Evolutionary conservation across 2,113 vertebrate species (phyloP), one percentile per base, ranked within the genome.

Genomic region (Uria lomvia): DNA sequence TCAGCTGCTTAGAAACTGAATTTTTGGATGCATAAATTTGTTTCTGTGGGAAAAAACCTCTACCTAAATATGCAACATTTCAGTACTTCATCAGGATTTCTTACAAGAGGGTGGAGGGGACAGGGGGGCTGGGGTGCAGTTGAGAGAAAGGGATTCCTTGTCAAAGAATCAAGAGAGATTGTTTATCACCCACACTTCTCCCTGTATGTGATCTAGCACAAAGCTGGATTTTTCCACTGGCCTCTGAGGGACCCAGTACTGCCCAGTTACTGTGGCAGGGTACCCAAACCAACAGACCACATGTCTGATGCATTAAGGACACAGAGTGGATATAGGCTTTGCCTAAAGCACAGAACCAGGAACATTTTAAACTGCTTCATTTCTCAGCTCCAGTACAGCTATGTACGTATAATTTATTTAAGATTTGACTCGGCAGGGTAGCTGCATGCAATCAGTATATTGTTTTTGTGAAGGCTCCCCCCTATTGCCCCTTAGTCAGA

Each of bases 391-490:
- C 63, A 90, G 55, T 45, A 92, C 73, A 89, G 83, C 76, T 75
- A 89, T 52, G 80, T 76, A 91, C 83, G 93, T 97, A 92, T 97
- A 97, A 97, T 97, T 97, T 95, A 94, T 96, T 95, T 95, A 96
- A 96, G 92, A 93, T 95, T 96, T 97, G 84, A 94, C 97, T 97
- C 94, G 5, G 91, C 91, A 86, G 97, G 97, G 91, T 95, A 88
- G 94, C 84, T 66, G 74, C 87, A 92, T 90, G 91, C 94, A 97
- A 97, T 97, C 96, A 94, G 91, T 87, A 92, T 93, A 94, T 77
- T 96, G 93, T 92, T 97, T 95, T 95, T 94, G 81, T 86, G 77
- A 96, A 93, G 89, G 87, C 96, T 94, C 91, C 78, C 77, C 81
- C 92, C 87, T 91, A 88, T 82, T 95, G 96, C 87, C 97, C 96